Evolutionary conservation across 2,888 invertebrate genomes (phyloP).

Genomic region (Muschampia plurimacula): DNA sequence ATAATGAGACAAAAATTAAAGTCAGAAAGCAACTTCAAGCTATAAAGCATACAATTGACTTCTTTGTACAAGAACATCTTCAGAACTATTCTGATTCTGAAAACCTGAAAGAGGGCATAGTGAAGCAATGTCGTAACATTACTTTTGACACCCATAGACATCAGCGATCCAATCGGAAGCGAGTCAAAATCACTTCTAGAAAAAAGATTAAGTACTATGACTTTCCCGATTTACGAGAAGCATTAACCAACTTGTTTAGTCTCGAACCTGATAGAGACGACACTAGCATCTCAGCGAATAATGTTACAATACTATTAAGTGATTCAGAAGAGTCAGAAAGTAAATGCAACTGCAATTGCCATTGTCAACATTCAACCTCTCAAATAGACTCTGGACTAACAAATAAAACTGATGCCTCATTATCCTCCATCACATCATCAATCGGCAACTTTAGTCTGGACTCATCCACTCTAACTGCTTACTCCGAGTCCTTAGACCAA

Average conservation of each 20-base stretch:
- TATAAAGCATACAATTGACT: constrained; percentile 65
- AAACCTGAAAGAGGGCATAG: constrained; percentile 32
- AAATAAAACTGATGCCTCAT: constrained; percentile 58
- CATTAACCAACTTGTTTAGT: constrained; percentile 66
- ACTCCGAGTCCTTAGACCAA: constrained; percentile 74
- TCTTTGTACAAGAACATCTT: constrained; percentile 61
- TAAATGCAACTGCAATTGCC: constrained; percentile 64
- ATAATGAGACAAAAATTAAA: constrained; percentile 61
- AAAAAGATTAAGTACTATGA: constrained; percentile 73
- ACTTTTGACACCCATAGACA: constrained; percentile 56
- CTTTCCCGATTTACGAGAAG: constrained; percentile 74
- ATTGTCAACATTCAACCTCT: constrained; percentile 51
- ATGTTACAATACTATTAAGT: constrained; percentile 28
- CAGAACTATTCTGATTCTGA: constrained; percentile 47
- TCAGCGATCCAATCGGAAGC: constrained; percentile 49
- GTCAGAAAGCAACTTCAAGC: constrained; percentile 65
- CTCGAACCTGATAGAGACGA: constrained; percentile 40
- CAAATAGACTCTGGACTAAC: constrained; percentile 65
- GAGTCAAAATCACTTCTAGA: constrained; percentile 57
- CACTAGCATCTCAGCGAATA: constrained; percentile 31
- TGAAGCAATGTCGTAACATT: constrained; percentile 46
- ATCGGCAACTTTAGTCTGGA: constrained; percentile 77
- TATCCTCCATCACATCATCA: constrained; percentile 70
- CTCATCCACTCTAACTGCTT: constrained; percentile 71
- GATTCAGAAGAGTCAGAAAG: constrained; percentile 48